phyloP scores from a whole-genome alignment of 2,888 invertebrate genomes.

The Acleris sparsana region DNA sequence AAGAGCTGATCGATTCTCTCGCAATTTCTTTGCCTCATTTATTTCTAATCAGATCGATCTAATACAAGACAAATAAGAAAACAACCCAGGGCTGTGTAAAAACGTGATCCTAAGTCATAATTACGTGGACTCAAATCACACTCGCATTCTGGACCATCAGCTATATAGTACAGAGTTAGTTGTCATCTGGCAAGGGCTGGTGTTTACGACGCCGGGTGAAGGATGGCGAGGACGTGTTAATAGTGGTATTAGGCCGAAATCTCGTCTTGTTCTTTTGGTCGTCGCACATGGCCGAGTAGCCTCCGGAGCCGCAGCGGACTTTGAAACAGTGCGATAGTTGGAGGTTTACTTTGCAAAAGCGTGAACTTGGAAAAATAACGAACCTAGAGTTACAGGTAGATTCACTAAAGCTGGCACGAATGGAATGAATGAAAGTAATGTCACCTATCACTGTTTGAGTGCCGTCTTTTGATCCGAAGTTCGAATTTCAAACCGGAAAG shows the following conservation, averaged over 20 bases:
- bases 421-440: too few species aligned
- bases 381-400: too few species aligned
- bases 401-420: too few species aligned
- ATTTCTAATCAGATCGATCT: slow-evolving; percentile 21
- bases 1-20: slow-evolving; percentile 4
- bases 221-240: slow-evolving; percentile 33
- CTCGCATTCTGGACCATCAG: background rate
- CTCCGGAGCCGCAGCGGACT: slow-evolving; percentile 7
- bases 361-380: background rate
- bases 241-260: slow-evolving; percentile 35
- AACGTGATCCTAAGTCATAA: slow-evolving; percentile 31
- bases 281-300: slow-evolving; percentile 27
- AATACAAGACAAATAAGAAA: slow-evolving; percentile 34
- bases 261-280: slow-evolving; percentile 30
- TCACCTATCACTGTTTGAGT: too few species aligned
- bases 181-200: background rate
- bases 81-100: slow-evolving; percentile 19
- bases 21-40: slow-evolving; percentile 15
- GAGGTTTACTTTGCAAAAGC: background rate
- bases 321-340: background rate
- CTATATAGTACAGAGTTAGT: background rate
- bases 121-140: background rate
- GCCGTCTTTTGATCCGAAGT: too few species aligned
- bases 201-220: slow-evolving; percentile 14
- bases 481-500: too few species aligned